Base-by-base conservation (phyloP, 2,113 vertebrate genomes). In the Amblyornis subalaris region DNA sequence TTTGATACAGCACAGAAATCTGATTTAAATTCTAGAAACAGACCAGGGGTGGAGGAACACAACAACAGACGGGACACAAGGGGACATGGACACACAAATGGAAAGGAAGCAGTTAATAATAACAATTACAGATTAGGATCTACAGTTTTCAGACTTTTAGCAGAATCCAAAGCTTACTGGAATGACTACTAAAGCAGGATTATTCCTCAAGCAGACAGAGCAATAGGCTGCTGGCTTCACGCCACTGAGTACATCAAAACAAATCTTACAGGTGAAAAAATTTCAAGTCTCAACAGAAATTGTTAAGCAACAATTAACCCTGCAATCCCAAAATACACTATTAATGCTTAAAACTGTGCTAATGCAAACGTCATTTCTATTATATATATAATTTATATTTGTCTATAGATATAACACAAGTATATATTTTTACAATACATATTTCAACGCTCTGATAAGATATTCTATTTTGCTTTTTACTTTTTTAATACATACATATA, bases 301-400 rank as follows among this genome's bases (percentile, higher is more conserved):
- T 57, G 9, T 48, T 50, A 92, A 70, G 72, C 38, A 83, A 29
- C 2, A 70, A 38, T 45, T 66, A 80, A 86, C 28, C 14, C 26
- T 29, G 18, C 50, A n/a, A 44, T 14, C 64, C 85, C 73, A 94
- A 94, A 88, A n/a, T 8, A 54, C 67, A 92, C 60, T 61, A 67
- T 21, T 51, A 42, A 65, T 62, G 58, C 79, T 94, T 96, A 76
- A n/a, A 95, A 95, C 78, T 29, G 71, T 44, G 62, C 78, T 64
- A 86, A 87, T 71, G 69, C 65, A 94, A 95, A 85, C 53, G 58
- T 35, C 54, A 74, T 18, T 75, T 57, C 9, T 21, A 44, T 57
- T 2, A 38, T 6, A 69, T 5, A 25, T 5, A 33, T 29, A 11
- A 70, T 12, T 35, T 7, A 6, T 66, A 47, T 61, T 54, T 71